A percentile compares a stretch with the other conserved stretches of the same genome.
phyloP scores from a whole-genome alignment of 2,113 vertebrate genomes.

The Machaerirhynchus nigripectus region DNA sequence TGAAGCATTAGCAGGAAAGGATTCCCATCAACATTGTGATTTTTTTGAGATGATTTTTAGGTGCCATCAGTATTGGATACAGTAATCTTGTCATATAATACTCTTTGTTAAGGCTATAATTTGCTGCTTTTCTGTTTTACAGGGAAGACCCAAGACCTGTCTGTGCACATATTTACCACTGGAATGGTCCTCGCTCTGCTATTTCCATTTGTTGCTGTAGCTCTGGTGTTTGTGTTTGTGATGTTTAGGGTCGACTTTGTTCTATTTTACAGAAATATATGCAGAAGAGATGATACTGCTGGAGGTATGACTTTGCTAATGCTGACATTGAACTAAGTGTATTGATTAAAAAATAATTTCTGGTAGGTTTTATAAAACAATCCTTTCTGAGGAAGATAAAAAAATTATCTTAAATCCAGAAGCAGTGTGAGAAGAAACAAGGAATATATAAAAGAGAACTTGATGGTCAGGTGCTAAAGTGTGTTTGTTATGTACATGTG shows the following conservation, averaged over 20 bases:
- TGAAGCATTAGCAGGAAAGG: neutral
- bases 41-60: neutral
- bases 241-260: constrained; percentile 74
- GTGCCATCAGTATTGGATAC: neutral
- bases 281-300: constrained; percentile 73
- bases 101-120: neutral
- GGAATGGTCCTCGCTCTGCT: constrained; percentile 55
- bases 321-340: neutral
- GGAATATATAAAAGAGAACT: neutral
- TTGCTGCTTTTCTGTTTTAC: neutral
- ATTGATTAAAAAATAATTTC: neutral
- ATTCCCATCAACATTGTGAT: neutral
- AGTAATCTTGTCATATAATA: neutral
- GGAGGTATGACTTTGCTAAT: constrained; percentile 66
- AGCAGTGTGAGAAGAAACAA: neutral
- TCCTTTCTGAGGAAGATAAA: neutral
- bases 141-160: constrained; percentile 52
- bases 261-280: constrained; percentile 69
- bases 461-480: neutral
- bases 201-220: constrained; percentile 15
- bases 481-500: neutral
- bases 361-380: neutral
- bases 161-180: constrained; percentile 59
- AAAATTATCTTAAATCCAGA: neutral
- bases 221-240: constrained; percentile 26